Percentiles rank a stretch among this genome's conserved stretches.
Conservation (phyloP, 1,140 invertebrate genomes). For the Pseudomyrmex cubaensis region DNA sequence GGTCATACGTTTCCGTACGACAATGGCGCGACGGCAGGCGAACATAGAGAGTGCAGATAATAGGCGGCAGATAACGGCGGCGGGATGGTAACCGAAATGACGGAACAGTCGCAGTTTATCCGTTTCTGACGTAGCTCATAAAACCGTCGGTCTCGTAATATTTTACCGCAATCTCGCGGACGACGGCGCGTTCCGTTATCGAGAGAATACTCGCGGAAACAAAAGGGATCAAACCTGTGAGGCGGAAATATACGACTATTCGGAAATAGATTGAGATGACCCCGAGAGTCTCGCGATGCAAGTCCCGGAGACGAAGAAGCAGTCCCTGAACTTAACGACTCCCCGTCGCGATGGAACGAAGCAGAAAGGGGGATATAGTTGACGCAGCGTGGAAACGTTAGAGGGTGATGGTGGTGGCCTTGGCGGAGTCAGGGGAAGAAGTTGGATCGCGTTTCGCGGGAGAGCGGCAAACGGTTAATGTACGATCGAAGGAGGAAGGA, state of each 20-base stretch:
- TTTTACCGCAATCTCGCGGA: conserved; percentile 59
- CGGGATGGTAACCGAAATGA: conserved; percentile 59
- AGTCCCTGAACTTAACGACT: conserved; percentile 38
- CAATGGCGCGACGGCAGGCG: conserved; percentile 19
- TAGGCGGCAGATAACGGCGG: conserved; percentile 63
- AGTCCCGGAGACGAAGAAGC: not conserved
- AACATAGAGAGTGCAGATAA: conserved; percentile 25
- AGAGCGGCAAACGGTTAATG: conserved; percentile 66
- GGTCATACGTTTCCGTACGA: conserved; percentile 47
- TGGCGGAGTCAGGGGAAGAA: conserved; percentile 42
- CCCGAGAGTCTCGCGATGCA: conserved; percentile 13
- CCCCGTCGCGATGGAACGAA: conserved; percentile 1
- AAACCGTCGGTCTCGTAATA: conserved; percentile 56
- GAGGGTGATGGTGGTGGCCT: not conserved
- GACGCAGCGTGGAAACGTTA: not conserved
- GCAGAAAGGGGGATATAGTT: not conserved
- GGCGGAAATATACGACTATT: conserved; percentile 40
- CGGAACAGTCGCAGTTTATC: conserved; percentile 56
- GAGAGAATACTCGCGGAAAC: conserved; percentile 52
- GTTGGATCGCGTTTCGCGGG: conserved; percentile 69
- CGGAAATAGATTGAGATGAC: conserved; percentile 54
- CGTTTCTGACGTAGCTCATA: conserved; percentile 56
- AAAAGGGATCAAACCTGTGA: conserved; percentile 15
- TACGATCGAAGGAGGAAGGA: conserved; percentile 60
- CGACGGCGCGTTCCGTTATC: conserved; percentile 17